Evolutionary conservation across 2,888 invertebrate genomes (phyloP).

Genomic region (Chirona hameri): DNA sequence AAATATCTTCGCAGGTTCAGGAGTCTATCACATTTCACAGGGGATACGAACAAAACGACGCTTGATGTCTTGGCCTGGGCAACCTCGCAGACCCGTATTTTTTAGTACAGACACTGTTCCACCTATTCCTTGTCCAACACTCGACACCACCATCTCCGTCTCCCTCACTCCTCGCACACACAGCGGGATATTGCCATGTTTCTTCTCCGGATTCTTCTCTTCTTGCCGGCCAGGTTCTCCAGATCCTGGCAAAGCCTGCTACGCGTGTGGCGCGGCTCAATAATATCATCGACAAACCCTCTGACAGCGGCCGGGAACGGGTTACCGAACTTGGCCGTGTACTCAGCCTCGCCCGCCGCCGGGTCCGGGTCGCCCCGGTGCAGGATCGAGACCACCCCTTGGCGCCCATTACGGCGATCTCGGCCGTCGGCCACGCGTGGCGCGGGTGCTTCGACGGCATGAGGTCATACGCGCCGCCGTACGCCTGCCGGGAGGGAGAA

Average conservation of each 20-base stretch:
- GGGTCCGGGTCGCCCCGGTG: constrained; percentile 54
- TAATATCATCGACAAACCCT: constrained; percentile 64
- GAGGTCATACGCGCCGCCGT: constrained; percentile 65
- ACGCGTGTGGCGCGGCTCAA: constrained; percentile 59
- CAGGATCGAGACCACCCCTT: constrained; percentile 63
- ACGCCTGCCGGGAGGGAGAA: constrained; percentile 52
- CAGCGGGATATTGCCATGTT: constrained; percentile 65
- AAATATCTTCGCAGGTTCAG: no score
- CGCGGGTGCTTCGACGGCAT: constrained; percentile 66
- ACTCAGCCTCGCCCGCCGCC: constrained; percentile 57
- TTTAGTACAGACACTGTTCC: not conserved
- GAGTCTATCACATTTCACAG: no score
- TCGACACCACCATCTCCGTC: not conserved
- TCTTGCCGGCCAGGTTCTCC: constrained; percentile 56
- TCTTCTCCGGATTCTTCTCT: constrained; percentile 58
- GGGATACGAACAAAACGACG: no score
- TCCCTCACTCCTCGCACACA: no score
- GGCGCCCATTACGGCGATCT: constrained; percentile 66
- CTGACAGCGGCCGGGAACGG: constrained; percentile 62
- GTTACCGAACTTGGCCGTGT: constrained; percentile 62
- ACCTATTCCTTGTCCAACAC: not conserved
- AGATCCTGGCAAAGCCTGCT: constrained; percentile 58
- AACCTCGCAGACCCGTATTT: no score
- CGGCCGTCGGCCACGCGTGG: constrained; percentile 68
- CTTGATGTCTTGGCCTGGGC: no score